Base-by-base conservation (phyloP, 2,113 vertebrate species). In the Isichthys henryi region DNA sequence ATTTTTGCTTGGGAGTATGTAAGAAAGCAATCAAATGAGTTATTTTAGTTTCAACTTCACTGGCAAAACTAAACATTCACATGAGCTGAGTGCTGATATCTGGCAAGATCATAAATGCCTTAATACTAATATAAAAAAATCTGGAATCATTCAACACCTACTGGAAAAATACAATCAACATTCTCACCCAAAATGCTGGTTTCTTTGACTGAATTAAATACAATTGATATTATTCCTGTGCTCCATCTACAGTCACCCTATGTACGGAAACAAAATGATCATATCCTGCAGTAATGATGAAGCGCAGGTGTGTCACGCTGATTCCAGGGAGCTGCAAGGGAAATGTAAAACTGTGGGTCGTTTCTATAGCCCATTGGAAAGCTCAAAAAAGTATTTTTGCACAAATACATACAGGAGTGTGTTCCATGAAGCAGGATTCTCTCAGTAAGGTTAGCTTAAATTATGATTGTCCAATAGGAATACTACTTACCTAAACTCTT, bases 211-310 rank as follows among this genome's bases (percentile, higher is more conserved):
- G 1, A 70, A 77, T 35, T 39, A 43, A 80, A 43, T 35, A 39
- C 35, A 48, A 21, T 19, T 84, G 45, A n/a, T 49, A 21, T 77
- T 87, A 87, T 84, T 88, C 31, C 2, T 70, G 90, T 94, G 86
- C 90, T 87, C 95, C 96, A 92, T 97, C 96, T 90, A 97, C 94
- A 90, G 94, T 95, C 92, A 99, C 93, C 88, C 94, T 96, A 92
- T 98, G 97, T 92, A 99, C 96, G 17, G 98, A 97, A 15, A 97
- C 97, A 95, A 99, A 99, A 90, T 98, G 97, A 92, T 99, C 97
- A 84, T 97, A 98, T 93, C 95, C 98, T 49, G 97, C 96, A 27
- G 95, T 90, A 93, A 99, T 96, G 92, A 98, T 95, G 93, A 99
- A 97, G 89, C 97, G 96, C 92, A 99, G 93, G 88, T 98, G 96